These are phyloP conservation scores for Adoxophyes honmai DNA, from an alignment of 1,140 invertebrate species.

Conservation along the genomic window DNA sequence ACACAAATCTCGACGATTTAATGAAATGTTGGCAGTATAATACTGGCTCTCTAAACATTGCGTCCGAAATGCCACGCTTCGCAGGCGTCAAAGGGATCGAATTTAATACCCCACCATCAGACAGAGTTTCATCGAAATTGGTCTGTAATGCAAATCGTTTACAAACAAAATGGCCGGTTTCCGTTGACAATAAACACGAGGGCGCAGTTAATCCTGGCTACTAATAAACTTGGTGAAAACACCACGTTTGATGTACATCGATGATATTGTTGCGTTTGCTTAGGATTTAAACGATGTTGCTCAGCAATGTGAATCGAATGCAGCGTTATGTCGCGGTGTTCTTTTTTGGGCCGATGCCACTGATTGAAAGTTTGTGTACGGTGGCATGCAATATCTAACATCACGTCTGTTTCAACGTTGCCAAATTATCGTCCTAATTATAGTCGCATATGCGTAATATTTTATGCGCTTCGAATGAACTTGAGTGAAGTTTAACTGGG, in stretches of 20 bases:
- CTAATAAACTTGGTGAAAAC: neutral
- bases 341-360: constrained; percentile 1
- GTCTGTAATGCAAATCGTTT: constrained; percentile 40
- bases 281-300: neutral
- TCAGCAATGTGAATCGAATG: neutral
- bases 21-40: no score
- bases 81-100: neutral
- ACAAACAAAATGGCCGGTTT: constrained; percentile 36
- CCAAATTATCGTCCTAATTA: constrained; percentile 10
- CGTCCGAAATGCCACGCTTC: neutral
- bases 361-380: neutral
- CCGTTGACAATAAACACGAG: constrained; percentile 39
- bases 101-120: constrained; percentile 4
- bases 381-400: neutral
- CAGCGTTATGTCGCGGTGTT: neutral
- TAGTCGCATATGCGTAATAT: constrained; percentile 9
- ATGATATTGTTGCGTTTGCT: no score
- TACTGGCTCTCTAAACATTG: neutral
- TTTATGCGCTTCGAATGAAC: neutral
- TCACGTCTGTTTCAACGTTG: constrained; percentile 4
- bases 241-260: neutral
- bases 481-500: no score
- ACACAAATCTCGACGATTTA: no score
- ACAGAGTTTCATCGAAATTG: constrained; percentile 21
- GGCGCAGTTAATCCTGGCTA: constrained; percentile 15